Conservation (phyloP, 2,797 vertebrate species). For the Sebastes goodei region DNA sequence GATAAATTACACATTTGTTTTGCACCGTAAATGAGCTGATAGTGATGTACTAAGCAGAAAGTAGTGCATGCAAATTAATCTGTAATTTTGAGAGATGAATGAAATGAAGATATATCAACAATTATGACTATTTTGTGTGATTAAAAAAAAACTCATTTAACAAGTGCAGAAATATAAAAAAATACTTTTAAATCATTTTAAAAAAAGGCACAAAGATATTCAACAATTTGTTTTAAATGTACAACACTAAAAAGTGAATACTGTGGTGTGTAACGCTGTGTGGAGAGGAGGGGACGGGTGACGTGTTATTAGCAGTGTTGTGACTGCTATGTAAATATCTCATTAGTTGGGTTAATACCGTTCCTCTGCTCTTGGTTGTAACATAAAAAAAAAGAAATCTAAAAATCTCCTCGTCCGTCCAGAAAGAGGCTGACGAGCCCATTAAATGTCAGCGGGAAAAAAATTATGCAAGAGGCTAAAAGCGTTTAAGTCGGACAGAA, state of each 20-base stretch:
- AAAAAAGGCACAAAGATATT: conserved; percentile 1
- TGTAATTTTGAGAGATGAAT: conserved; percentile 20
- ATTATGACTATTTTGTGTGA: neutral
- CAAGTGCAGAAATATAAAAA: conserved; percentile 36
- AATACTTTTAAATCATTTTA: neutral
- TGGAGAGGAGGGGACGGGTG: neutral
- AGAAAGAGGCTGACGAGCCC: conserved; percentile 70
- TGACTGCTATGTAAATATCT: conserved; percentile 64
- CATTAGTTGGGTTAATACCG: conserved; percentile 60
- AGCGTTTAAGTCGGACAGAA: conserved; percentile 47
- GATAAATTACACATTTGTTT: conserved; percentile 29
- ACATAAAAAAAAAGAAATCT: conserved; percentile 9
- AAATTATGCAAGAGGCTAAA: conserved; percentile 78
- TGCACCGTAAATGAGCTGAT: neutral
- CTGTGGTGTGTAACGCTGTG: neutral
- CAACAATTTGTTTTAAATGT: neutral
- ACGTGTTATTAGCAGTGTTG: conserved; percentile 38
- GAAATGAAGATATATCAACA: neutral
- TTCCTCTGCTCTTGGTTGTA: conserved; percentile 37
- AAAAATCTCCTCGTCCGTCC: conserved; percentile 7
- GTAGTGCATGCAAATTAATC: conserved; percentile 3
- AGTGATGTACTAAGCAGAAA: neutral
- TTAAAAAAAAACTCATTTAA: conserved; percentile 15
- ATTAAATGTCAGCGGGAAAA: conserved; percentile 74
- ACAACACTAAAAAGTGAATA: neutral